Evolutionary conservation across 2,797 vertebrate species (phyloP), one percentile per base, ranked within the genome.

Genomic region (Etheostoma nigrum): DNA sequence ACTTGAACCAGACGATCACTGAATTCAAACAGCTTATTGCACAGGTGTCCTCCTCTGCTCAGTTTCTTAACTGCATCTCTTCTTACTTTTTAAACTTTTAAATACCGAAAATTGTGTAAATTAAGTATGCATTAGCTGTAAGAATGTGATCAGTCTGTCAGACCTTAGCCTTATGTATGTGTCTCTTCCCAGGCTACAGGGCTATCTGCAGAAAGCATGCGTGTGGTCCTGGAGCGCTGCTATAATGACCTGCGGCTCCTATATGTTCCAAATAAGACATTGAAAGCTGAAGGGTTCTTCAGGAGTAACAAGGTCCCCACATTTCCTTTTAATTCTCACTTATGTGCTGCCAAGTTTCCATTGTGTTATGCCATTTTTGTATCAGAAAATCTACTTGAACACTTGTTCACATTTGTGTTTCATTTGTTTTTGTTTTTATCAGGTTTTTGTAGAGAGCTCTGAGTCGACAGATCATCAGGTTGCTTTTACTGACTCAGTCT

Each of bases 251-350:
- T 99, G 62, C 96, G 98, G 9, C 96, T 99, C 63, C 96, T 99
- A 36, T 96, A 93, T 0, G 94, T 98, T 76, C 95, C 97, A 89
- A 98, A 95, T 93, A 99, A 99, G 92, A 99, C 98, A 0, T 92
- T 99, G 90, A 99, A 99, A 92, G 96, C 97, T 0, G 98, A 99
- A 88, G 98, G 98, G 12, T 99, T 99, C 90, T 99, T 99, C 89
- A 97, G 98, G 92, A 99, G 98, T 91, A 99, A 99, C 94, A 99
- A 99, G 97, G 98, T 99, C 18, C 42, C 6, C 51, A 49, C 3
- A 8, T 67, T 66, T 75, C 55, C 2, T 48, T 66, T 47, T 15
- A 9, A 8, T 44, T 64, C 6, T 47, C 10, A 44, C 5, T 36
- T 33, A 52, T 25, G n/a, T 67, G 7, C 11, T 47, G 44, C 21